Evolutionary conservation across 2,113 vertebrate species (phyloP), one percentile per base, ranked within the genome.

Genomic region (Lontra canadensis): DNA sequence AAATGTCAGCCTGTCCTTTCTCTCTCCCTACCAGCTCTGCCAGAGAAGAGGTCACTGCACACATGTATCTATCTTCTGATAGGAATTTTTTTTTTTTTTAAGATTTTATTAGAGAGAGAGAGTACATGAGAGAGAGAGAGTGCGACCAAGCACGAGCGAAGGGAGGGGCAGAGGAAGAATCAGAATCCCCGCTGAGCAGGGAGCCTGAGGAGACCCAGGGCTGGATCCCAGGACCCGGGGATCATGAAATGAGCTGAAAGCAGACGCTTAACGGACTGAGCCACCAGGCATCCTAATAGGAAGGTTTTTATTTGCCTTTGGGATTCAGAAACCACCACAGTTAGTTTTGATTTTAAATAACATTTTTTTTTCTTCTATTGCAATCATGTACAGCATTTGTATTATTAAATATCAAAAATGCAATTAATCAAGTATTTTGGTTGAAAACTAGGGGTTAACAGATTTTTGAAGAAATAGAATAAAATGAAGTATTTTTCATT

Each of bases 341-440:
- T 11, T 61, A 55, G n/a, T 69, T 94, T 88, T 73, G 87, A 55
- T 90, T 89, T 73, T 67, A 91, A 61, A 52, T 71, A 83, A 69
- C 18, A 59, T 25, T 47, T 93, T 47, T 47, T 76, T 36, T 81
- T 44, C 42, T 93, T 49, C 52, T 57, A 7, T 63, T 7, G 8
- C 39, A 18, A 78, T 42, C 49, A 63, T 20, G 25, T 23, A 49
- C 0, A 80, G 5, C 69, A 55, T 92, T 67, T 82, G 57, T 18
- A 49, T 25, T 25, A n/a, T 4, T 61, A 71, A 76, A 85, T 23
- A 52, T 2, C 31, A 67, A 90, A 55, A 90, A 83, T 83, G 25
- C 52, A 83, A 21, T 52, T 83, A 42, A 71, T 91, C 5, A 71
- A 86, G 34, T 18, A 49, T 55, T 91, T 86, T 92, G 90, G 26